phyloP scores from a whole-genome alignment of 2,797 vertebrate genomes.

The Ctenochaetus hawaiiensis region DNA sequence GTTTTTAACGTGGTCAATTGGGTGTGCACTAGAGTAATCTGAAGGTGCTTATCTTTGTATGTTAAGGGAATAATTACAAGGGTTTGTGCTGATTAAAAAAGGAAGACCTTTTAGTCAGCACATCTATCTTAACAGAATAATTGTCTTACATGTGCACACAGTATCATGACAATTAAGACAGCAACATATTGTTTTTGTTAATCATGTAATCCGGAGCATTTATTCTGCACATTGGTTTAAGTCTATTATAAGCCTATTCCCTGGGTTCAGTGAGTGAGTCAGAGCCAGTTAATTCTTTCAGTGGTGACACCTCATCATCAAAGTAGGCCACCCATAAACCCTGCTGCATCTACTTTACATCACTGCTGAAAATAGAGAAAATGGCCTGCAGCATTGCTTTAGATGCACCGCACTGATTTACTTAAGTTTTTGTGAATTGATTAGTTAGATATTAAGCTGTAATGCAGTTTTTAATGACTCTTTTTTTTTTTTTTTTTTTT shows the following conservation, averaged over 20 bases:
- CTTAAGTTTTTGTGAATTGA: constrained; percentile 30
- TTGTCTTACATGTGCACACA: background rate
- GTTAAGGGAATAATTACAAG: constrained; percentile 15
- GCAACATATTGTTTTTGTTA: constrained; percentile 32
- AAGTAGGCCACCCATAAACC: constrained; percentile 78
- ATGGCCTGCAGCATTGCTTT: constrained; percentile 52
- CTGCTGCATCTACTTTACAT: constrained; percentile 65
- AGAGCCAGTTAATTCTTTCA: constrained; percentile 70
- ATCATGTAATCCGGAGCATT: constrained; percentile 37
- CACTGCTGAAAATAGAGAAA: constrained; percentile 75
- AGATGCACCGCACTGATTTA: constrained; percentile 50
- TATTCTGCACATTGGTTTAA: constrained; percentile 44
- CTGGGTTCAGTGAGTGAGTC: constrained; percentile 67
- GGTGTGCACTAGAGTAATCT: constrained; percentile 33
- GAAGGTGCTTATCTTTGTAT: constrained; percentile 28
- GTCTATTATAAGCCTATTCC: constrained; percentile 69
- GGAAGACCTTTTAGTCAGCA: background rate
- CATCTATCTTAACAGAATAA: background rate
- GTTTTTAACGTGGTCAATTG: constrained; percentile 18
- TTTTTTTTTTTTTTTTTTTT: constrained; percentile 9
- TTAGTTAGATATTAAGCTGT: background rate
- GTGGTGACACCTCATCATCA: constrained; percentile 73
- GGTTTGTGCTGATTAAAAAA: constrained; percentile 12
- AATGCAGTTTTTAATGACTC: constrained; percentile 22
- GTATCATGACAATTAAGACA: background rate